Evolutionary conservation across 2,797 vertebrate species (phyloP).

Genomic region (Typhlichthys subterraneus): DNA sequence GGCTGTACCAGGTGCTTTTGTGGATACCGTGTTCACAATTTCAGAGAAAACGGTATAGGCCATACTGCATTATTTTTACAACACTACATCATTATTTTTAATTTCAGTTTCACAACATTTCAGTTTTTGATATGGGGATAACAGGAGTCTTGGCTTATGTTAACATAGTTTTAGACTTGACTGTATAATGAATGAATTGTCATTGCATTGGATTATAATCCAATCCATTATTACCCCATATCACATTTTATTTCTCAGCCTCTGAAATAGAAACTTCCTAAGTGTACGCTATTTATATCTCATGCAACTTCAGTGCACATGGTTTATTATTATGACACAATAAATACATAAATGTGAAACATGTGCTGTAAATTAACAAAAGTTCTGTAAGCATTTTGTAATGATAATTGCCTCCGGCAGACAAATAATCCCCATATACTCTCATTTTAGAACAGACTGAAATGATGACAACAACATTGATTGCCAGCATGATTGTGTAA

Average conservation of each 20-base stretch:
- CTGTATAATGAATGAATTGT: constrained; percentile 12
- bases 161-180: constrained; percentile 9
- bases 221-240: constrained; percentile 20
- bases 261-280: constrained; percentile 32
- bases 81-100: constrained; percentile 45
- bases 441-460: constrained; percentile 65
- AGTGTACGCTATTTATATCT: constrained; percentile 60
- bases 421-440: constrained; percentile 56
- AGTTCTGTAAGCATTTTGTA: constrained; percentile 69
- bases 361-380: constrained; percentile 60
- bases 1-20: too few relatives aligned
- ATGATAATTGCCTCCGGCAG: constrained; percentile 67
- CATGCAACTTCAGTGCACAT: constrained; percentile 37
- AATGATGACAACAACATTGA: constrained; percentile 63
- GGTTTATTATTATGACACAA: constrained; percentile 50
- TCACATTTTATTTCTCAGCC: constrained; percentile 30
- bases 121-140: not conserved
- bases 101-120: constrained; percentile 44
- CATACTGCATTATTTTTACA: too few relatives aligned
- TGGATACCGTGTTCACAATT: not conserved
- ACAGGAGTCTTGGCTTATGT: not conserved
- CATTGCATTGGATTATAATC: constrained; percentile 25
- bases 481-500: constrained; percentile 24
- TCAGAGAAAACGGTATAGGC: not conserved
- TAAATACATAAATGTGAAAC: constrained; percentile 66